A percentile compares a stretch with the other conserved stretches of the same genome.
These are phyloP conservation scores for Mya arenaria DNA, from an alignment of 1,140 invertebrate genomes.

Conservation along the genomic window DNA sequence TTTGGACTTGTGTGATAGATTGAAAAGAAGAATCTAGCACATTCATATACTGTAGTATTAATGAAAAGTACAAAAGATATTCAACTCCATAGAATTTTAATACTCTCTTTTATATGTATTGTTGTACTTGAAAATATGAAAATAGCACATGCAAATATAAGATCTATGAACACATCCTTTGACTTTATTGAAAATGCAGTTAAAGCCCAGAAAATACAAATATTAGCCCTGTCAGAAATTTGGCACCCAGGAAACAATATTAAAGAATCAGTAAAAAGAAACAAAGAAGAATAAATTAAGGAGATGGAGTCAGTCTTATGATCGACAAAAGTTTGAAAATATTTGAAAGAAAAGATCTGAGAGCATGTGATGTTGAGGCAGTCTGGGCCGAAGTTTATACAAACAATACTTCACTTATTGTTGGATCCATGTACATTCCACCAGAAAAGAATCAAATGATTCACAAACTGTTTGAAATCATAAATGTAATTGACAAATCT, in stretches of 20 bases:
- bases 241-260: not conserved
- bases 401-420: not conserved
- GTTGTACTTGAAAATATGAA: not conserved
- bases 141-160: not conserved
- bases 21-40: not conserved
- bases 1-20: not conserved
- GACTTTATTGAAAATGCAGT: not conserved
- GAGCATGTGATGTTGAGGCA: not conserved
- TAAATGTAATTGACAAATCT: too few relatives aligned
- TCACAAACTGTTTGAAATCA: too few relatives aligned
- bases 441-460: too few relatives aligned
- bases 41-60: not conserved
- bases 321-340: constrained; percentile 1
- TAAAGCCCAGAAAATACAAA: not conserved
- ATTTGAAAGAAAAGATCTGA: constrained; percentile 31
- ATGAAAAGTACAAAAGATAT: too few relatives aligned
- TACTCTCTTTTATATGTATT: not conserved
- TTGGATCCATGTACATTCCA: not conserved
- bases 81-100: not conserved
- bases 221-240: constrained; percentile 10
- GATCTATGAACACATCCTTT: constrained; percentile 12
- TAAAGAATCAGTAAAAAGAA: not conserved
- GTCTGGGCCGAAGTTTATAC: constrained; percentile 2
- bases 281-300: not conserved
- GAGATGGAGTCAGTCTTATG: not conserved